Evolutionary conservation across 2,888 invertebrate genomes (phyloP).

Genomic region (Tetropium fuscum): DNA sequence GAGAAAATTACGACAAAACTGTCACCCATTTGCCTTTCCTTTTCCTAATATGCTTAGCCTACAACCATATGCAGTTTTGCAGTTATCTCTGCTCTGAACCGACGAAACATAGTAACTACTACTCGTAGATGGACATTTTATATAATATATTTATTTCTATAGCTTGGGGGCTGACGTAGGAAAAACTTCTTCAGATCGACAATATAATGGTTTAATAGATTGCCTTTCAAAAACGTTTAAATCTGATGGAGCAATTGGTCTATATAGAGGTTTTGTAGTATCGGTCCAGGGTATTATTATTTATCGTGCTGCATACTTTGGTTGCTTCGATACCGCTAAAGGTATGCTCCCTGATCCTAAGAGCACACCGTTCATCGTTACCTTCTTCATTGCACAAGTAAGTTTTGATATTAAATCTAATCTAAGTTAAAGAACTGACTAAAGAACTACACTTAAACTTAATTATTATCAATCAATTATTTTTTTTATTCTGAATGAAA

Average conservation of each 20-base stretch:
- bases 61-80: too few species aligned
- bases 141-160: constrained; percentile 28
- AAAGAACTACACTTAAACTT: too few species aligned
- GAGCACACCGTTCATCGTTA: constrained; percentile 70
- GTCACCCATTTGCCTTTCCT: too few species aligned
- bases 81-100: too few species aligned
- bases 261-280: constrained; percentile 75
- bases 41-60: too few species aligned
- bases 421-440: too few species aligned
- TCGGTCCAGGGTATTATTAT: constrained; percentile 77
- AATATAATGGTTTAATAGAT: constrained; percentile 74
- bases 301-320: constrained; percentile 77
- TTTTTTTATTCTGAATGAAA: too few species aligned
- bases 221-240: constrained; percentile 69
- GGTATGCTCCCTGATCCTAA: constrained; percentile 74
- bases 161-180: constrained; percentile 59
- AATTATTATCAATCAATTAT: too few species aligned
- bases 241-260: constrained; percentile 72
- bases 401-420: too few species aligned
- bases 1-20: too few species aligned
- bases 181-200: constrained; percentile 42
- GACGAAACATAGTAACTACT: too few species aligned
- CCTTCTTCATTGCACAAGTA: constrained; percentile 74
- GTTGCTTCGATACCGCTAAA: constrained; percentile 74
- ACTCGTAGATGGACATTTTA: too few species aligned